A percentile compares a stretch with the other conserved stretches of the same genome.
Evolutionary conservation across 2,113 vertebrate genomes (phyloP).

Genomic region (Dermatemys mawii): DNA sequence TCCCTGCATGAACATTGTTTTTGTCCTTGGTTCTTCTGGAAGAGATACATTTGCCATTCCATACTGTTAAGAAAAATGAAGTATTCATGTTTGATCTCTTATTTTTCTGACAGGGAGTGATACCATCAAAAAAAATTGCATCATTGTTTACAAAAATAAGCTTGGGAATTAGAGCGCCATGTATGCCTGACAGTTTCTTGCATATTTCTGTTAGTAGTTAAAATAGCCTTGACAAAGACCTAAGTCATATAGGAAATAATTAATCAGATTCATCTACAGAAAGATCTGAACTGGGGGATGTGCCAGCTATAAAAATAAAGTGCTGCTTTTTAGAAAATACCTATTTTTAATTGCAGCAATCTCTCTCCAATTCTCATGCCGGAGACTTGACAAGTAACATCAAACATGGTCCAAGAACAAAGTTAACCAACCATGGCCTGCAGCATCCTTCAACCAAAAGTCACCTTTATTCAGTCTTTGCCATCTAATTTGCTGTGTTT

Average conservation of each 20-base stretch:
- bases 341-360: constrained; percentile 51
- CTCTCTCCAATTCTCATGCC: neutral
- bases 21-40: constrained; percentile 57
- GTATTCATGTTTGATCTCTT: constrained; percentile 52
- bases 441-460: constrained; percentile 51
- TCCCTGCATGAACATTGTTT: constrained; percentile 67
- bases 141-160: constrained; percentile 74
- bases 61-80: constrained; percentile 56
- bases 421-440: constrained; percentile 26
- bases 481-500: constrained; percentile 13
- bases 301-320: constrained; percentile 19
- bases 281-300: constrained; percentile 36
- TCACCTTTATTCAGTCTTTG: constrained; percentile 41
- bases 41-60: constrained; percentile 46
- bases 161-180: constrained; percentile 47
- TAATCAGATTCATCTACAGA: constrained; percentile 19
- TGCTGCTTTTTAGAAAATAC: constrained; percentile 24
- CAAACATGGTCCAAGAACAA: constrained; percentile 34
- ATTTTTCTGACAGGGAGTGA: constrained; percentile 28
- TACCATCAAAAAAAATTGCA: neutral
- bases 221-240: constrained; percentile 57
- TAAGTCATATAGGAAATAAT: constrained; percentile 53
- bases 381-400: constrained; percentile 26
- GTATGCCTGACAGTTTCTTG: constrained; percentile 30
- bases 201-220: constrained; percentile 46